These are phyloP conservation scores for Drosophila anomalipes DNA, from an alignment of 2,888 invertebrate genomes.

Conservation along the genomic window DNA sequence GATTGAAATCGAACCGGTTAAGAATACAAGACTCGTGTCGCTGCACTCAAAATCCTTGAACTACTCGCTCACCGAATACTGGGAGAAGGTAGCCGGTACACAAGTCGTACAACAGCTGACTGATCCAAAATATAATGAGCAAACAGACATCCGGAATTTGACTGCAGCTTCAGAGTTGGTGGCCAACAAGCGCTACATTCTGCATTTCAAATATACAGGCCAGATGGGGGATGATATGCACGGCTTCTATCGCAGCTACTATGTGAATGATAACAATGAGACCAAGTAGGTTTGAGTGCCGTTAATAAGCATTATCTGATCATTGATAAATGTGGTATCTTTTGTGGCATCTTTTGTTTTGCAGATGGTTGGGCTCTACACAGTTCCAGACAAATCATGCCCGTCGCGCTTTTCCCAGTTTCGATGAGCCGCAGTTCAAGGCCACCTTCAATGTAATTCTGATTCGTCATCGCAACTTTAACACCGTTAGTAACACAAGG, in stretches of 20 bases:
- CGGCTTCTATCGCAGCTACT: conserved; percentile 86
- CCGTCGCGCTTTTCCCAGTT: conserved; percentile 91
- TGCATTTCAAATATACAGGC: conserved; percentile 86
- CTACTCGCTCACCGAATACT: conserved; percentile 63
- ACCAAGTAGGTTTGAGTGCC: conserved; percentile 71
- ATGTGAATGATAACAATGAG: conserved; percentile 83
- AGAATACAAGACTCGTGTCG: conserved; percentile 85
- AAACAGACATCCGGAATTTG: conserved; percentile 79
- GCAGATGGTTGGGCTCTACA: conserved; percentile 88
- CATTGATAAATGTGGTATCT: background rate
- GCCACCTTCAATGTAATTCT: conserved; percentile 87
- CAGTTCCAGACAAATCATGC: conserved; percentile 90
- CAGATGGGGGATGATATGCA: conserved; percentile 86
- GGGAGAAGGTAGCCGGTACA: conserved; percentile 41
- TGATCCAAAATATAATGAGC: background rate
- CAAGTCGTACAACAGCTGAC: background rate
- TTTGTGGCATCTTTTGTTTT: background rate
- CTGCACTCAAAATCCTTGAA: conserved; percentile 86
- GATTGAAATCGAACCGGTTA: conserved; percentile 86
- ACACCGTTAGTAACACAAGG: conserved; percentile 75
- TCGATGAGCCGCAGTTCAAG: conserved; percentile 91
- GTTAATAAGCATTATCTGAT: background rate
- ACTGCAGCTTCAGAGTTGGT: conserved; percentile 81
- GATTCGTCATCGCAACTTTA: conserved; percentile 79
- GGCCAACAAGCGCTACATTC: conserved; percentile 83